Evolutionary conservation across 2,888 invertebrate genomes (phyloP).

Genomic region (Temnothorax unifasciatus): DNA sequence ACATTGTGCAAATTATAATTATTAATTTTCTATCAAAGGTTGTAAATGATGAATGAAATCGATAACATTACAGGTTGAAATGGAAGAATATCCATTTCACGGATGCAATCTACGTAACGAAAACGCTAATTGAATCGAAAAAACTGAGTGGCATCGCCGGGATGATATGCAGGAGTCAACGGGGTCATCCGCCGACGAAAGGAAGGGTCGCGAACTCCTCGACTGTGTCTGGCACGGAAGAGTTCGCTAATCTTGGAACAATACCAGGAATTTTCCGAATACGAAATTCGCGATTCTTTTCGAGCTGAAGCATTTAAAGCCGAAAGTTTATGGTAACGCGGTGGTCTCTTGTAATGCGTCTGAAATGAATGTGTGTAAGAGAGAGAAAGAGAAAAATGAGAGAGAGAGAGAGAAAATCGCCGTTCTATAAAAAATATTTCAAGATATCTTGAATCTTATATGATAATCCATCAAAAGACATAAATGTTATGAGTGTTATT

Average conservation of each 20-base stretch:
- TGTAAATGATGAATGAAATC: not conserved
- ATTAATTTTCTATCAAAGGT: not conserved
- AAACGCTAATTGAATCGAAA: slow-evolving; percentile 33
- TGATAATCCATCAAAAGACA: slow-evolving; percentile 9
- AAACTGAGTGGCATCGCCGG: not conserved
- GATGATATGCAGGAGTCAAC: slow-evolving; percentile 63
- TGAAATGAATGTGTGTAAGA: not conserved
- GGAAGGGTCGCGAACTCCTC: slow-evolving; percentile 74
- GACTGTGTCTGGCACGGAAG: slow-evolving; percentile 70
- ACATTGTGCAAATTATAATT: not conserved
- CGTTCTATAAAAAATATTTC: slow-evolving; percentile 26
- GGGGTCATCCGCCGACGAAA: slow-evolving; percentile 63
- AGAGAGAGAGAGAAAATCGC: not conserved
- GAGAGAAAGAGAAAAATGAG: not conserved
- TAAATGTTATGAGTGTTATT: not conserved
- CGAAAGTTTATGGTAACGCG: slow-evolving; percentile 55
- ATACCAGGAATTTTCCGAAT: slow-evolving; percentile 68
- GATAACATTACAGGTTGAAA: not conserved
- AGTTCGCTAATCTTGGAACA: slow-evolving; percentile 72
- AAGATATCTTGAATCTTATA: not conserved
- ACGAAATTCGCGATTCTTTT: slow-evolving; percentile 56
- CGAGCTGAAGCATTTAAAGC: slow-evolving; percentile 55
- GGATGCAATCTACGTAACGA: not conserved
- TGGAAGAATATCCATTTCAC: not conserved
- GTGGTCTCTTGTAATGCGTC: slow-evolving; percentile 19